A percentile compares a stretch with the other conserved stretches of the same genome.
Conservation (phyloP, 2,888 invertebrate genomes). For the Phyllotreta cruciferae region DNA sequence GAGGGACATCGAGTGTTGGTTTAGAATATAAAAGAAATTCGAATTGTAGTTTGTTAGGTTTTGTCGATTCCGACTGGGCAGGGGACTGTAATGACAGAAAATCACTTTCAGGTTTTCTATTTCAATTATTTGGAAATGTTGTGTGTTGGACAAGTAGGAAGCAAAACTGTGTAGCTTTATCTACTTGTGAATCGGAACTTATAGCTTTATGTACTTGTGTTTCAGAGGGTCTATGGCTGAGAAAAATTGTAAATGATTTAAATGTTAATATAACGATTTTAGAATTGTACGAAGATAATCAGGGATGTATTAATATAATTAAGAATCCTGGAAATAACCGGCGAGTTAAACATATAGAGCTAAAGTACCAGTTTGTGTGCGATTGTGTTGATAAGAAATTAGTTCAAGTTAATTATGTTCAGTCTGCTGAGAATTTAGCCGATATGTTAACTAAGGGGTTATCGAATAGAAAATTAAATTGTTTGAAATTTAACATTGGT, state of each 20-base stretch:
- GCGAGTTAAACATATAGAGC: too few relatives aligned
- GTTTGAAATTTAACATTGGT: too few relatives aligned
- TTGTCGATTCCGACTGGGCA: conserved; percentile 51
- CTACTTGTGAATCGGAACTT: conserved; percentile 54
- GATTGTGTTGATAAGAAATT: too few relatives aligned
- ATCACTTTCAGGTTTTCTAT: conserved; percentile 49
- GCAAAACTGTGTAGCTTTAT: conserved; percentile 49
- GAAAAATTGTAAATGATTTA: conserved; percentile 40
- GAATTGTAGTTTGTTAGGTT: conserved; percentile 34
- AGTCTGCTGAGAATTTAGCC: too few relatives aligned
- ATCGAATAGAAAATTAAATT: too few relatives aligned
- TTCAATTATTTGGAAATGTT: conserved; percentile 45
- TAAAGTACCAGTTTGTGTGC: too few relatives aligned
- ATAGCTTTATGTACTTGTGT: conserved; percentile 47
- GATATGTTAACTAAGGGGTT: too few relatives aligned
- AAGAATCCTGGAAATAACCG: not conserved
- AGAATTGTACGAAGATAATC: conserved; percentile 33
- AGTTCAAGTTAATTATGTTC: too few relatives aligned
- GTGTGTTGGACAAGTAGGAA: conserved; percentile 50
- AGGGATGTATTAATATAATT: conserved; percentile 33
- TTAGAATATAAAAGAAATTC: not conserved
- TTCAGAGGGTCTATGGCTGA: conserved; percentile 48
- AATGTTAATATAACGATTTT: conserved; percentile 35
- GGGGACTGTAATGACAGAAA: conserved; percentile 43
- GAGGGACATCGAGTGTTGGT: conserved; percentile 14